Base-by-base conservation (phyloP, 2,113 vertebrate genomes). In the Mastomys natalensis region DNA sequence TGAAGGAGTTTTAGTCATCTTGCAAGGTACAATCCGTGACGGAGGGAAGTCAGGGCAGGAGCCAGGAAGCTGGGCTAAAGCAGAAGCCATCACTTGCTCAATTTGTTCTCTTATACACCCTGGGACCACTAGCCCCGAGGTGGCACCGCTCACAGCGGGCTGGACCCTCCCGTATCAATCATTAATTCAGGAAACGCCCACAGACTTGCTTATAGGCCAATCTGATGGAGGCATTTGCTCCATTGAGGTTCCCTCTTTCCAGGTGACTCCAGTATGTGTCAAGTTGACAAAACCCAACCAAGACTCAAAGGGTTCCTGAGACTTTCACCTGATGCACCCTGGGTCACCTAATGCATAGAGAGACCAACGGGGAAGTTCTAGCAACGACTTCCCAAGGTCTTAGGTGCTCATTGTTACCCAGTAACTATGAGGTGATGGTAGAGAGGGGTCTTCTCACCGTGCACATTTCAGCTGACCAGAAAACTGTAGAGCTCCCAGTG, bases 381-480 rank as follows among this genome's bases (percentile, higher is more conserved):
- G 87, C 37, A 72, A 80, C 70, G 37, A 45, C 37, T 40, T 31
- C 66, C 43, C 43, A 45, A 40, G 43, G 48, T 58, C n/a, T 37
- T 17, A 5, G 92, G 40, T 13, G 45, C 92, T 81, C 53, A n/a
- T 24, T 58, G 45, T 29, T 5, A 40, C n/a, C 19, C 11, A 7
- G 17, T 1, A 55, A 34, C 51, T 24, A 0, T 0, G 10, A 40
- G 16, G 7, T 19, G 3, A 58, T 58, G 26, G 13, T 9, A 77
- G 60, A 60, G 7, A 24, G 3, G 17, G 6, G 26, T 2, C 4
- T 24, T 40, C 11, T 43, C 40, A 62, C 34, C n/a, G 15, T 7
- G 2, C 5, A 0, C 29, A 1, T 45, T n/a, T 40, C 6, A 4
- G 86, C 37, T 19, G 10, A 73, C 7, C 0, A 15, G 31, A 15